Evolutionary conservation across 2,888 invertebrate species (phyloP).

Genomic region (Mimachlamys varia): DNA sequence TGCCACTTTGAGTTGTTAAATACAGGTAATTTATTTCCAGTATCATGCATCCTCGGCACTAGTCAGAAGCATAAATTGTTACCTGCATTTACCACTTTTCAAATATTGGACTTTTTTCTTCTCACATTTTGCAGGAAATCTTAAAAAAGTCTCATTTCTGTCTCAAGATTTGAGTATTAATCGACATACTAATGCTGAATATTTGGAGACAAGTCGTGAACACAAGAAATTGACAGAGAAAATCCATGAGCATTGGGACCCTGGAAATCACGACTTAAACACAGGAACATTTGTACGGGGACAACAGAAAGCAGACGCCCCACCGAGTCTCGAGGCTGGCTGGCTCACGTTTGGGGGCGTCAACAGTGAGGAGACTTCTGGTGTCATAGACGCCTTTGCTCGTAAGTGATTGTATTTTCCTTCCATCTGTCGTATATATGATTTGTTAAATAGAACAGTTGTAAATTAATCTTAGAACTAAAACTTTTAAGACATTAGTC

Average conservation of each 20-base stretch:
- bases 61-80: background rate
- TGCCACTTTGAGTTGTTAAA: background rate
- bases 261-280: slow-evolving; percentile 69
- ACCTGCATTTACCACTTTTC: background rate
- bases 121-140: slow-evolving; percentile 48
- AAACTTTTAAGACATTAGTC: too few relatives aligned
- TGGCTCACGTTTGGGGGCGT: slow-evolving; percentile 76
- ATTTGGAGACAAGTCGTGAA: slow-evolving; percentile 61
- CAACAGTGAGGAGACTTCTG: slow-evolving; percentile 60
- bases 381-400: slow-evolving; percentile 76
- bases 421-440: background rate
- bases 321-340: slow-evolving; percentile 62
- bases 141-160: slow-evolving; percentile 48
- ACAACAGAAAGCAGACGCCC: slow-evolving; percentile 65
- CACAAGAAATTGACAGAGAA: slow-evolving; percentile 64
- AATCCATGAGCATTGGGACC: slow-evolving; percentile 70
- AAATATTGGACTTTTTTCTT: background rate
- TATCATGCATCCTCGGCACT: background rate
- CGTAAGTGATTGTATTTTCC: slow-evolving; percentile 60
- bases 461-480: too few relatives aligned
- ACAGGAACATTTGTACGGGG: slow-evolving; percentile 71
- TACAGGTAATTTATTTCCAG: background rate
- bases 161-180: slow-evolving; percentile 61
- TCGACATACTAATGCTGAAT: slow-evolving; percentile 60
- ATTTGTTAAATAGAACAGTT: too few relatives aligned